These are phyloP conservation scores for Forbesichthys papilliferus DNA, from an alignment of 2,113 vertebrate species.

Conservation along the genomic window DNA sequence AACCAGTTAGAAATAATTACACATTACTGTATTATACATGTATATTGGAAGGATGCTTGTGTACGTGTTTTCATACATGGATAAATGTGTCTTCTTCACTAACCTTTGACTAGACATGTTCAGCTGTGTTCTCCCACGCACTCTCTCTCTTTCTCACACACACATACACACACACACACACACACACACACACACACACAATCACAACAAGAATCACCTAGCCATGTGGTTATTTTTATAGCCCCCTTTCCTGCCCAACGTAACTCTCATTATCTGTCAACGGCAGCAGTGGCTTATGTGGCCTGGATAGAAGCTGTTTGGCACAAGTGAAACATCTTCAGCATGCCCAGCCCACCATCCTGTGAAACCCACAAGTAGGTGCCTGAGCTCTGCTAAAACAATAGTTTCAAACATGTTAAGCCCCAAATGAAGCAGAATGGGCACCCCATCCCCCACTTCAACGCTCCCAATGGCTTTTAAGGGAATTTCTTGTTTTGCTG, in stretches of 20 bases:
- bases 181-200: slow-evolving; percentile 4
- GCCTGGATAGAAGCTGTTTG: slow-evolving; percentile 72
- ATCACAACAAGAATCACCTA: background rate
- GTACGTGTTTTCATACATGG: no score
- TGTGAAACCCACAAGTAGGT: slow-evolving; percentile 74
- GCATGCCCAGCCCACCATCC: slow-evolving; percentile 72
- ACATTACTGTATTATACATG: no score
- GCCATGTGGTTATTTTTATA: slow-evolving; percentile 30
- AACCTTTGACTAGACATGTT: background rate
- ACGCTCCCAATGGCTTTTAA: slow-evolving; percentile 26
- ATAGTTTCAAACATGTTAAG: slow-evolving; percentile 35
- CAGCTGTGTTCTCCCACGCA: background rate
- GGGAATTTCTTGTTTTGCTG: slow-evolving; percentile 19
- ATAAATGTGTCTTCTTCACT: no score
- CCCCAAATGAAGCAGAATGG: slow-evolving; percentile 40
- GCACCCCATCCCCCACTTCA: slow-evolving; percentile 31
- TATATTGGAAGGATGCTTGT: no score
- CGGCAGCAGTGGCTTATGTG: slow-evolving; percentile 70
- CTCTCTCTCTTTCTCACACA: background rate
- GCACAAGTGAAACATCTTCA: slow-evolving; percentile 73
- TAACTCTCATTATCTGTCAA: slow-evolving; percentile 63
- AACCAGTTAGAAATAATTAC: slow-evolving; percentile 30
- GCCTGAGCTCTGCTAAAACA: slow-evolving; percentile 43
- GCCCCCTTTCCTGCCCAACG: background rate
- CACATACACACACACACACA: slow-evolving; percentile 2